Percentiles rank a stretch among this genome's conserved stretches.
These are phyloP conservation scores for Seriola dumerili DNA, from an alignment of 2,113 vertebrate species.

Conservation along the genomic window DNA sequence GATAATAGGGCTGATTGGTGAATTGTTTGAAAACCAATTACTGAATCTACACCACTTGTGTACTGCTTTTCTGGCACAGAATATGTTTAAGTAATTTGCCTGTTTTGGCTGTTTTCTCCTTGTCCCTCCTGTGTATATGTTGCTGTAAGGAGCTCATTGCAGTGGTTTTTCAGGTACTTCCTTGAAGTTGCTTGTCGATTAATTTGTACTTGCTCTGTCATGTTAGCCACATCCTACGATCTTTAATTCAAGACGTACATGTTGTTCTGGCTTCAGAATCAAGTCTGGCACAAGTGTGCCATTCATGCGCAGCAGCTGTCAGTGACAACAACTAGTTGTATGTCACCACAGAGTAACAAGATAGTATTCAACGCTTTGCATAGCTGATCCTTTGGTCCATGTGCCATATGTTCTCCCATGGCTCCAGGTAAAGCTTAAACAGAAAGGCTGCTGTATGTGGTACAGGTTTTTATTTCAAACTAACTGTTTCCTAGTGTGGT, in stretches of 20 bases:
- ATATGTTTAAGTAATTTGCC: too few relatives aligned
- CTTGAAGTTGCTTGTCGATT: background rate
- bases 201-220: background rate
- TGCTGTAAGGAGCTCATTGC: background rate
- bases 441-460: slow-evolving; percentile 26
- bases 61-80: too few relatives aligned
- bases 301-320: slow-evolving; percentile 70
- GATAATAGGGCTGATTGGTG: too few relatives aligned
- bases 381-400: slow-evolving; percentile 53
- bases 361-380: slow-evolving; percentile 37
- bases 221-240: background rate
- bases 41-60: too few relatives aligned
- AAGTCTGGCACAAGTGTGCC: slow-evolving; percentile 40
- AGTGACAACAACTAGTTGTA: slow-evolving; percentile 45
- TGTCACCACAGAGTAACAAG: slow-evolving; percentile 63
- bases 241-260: slow-evolving; percentile 24
- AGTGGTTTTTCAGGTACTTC: background rate
- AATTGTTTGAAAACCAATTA: too few relatives aligned
- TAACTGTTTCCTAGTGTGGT: background rate
- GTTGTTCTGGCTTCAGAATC: slow-evolving; percentile 19
- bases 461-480: slow-evolving; percentile 21
- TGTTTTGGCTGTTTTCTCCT: too few relatives aligned
- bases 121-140: background rate
- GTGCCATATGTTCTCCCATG: slow-evolving; percentile 66
- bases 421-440: slow-evolving; percentile 67